Conservation (phyloP, 2,888 invertebrate species). For the Lasioglossum vierecki region DNA sequence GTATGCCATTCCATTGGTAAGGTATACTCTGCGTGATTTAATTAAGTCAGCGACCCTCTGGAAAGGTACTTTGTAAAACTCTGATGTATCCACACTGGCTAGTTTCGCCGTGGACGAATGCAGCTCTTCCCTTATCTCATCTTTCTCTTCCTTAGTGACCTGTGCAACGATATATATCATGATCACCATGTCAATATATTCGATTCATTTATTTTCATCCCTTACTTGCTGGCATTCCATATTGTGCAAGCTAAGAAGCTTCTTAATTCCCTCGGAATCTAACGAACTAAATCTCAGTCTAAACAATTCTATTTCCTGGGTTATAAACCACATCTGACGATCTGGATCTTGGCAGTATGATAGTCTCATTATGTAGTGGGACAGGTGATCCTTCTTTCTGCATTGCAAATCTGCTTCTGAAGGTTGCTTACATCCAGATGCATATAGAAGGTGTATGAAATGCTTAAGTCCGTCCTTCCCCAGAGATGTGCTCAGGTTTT, state of each 20-base stretch:
- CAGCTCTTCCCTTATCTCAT: slow-evolving; percentile 84
- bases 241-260: slow-evolving; percentile 89
- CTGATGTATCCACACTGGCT: slow-evolving; percentile 86
- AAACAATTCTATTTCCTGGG: slow-evolving; percentile 95
- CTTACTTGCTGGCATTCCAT: slow-evolving; percentile 87
- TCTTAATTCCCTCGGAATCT: slow-evolving; percentile 87
- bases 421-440: slow-evolving; percentile 85
- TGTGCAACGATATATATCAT: slow-evolving; percentile 62
- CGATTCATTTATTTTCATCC: slow-evolving; percentile 25
- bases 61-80: slow-evolving; percentile 94
- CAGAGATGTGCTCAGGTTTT: slow-evolving; percentile 87
- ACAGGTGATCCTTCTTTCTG: slow-evolving; percentile 92
- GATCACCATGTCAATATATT: slow-evolving; percentile 29
- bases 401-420: slow-evolving; percentile 88
- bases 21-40: slow-evolving; percentile 90
- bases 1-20: slow-evolving; percentile 93
- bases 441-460: slow-evolving; percentile 87
- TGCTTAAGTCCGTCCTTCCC: slow-evolving; percentile 88
- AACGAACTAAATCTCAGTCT: slow-evolving; percentile 90
- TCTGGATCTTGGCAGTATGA: slow-evolving; percentile 96
- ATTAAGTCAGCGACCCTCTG: slow-evolving; percentile 94
- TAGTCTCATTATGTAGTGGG: slow-evolving; percentile 96
- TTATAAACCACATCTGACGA: slow-evolving; percentile 93
- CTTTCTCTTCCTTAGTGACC: slow-evolving; percentile 89
- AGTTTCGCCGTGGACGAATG: slow-evolving; percentile 84